Conservation (phyloP, 1,140 invertebrate genomes). For the Drosophila ficusphila region DNA sequence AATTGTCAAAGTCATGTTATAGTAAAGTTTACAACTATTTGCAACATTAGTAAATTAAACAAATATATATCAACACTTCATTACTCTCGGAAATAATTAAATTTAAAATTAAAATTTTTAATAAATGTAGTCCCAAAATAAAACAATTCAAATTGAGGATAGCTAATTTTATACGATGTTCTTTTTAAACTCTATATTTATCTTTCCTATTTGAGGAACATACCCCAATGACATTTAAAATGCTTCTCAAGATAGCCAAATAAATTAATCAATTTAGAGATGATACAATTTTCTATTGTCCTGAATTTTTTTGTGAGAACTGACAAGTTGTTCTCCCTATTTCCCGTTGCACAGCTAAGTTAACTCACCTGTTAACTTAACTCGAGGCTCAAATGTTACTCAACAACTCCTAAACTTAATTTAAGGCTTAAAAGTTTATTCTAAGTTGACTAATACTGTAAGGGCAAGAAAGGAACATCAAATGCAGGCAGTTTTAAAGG, state of each 20-base stretch:
- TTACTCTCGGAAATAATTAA: too few species aligned
- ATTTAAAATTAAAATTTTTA: too few species aligned
- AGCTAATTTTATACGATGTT: too few species aligned
- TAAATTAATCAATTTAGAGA: not conserved
- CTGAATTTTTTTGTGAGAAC: too few species aligned
- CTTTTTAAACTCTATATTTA: not conserved
- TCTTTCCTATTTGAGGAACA: conserved; percentile 37
- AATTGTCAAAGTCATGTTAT: too few species aligned
- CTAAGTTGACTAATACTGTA: not conserved
- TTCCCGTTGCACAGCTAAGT: conserved; percentile 15
- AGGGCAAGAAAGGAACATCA: not conserved
- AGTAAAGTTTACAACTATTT: too few species aligned
- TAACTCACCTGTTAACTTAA: conserved; percentile 65
- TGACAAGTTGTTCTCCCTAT: not conserved
- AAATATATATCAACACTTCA: too few species aligned
- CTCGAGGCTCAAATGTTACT: not conserved
- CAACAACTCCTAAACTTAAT: not conserved
- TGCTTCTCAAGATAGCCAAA: conserved; percentile 3
- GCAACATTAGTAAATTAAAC: too few species aligned
- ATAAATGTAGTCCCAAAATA: too few species aligned
- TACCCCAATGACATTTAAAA: conserved; percentile 59
- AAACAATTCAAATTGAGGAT: too few species aligned
- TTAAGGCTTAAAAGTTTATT: not conserved
- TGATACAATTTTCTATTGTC: not conserved
- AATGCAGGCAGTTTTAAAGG: not conserved